Evolutionary conservation across 2,888 invertebrate genomes (phyloP), one percentile per base, ranked within the genome.

Genomic region (Mimumesa dahlbomi): DNA sequence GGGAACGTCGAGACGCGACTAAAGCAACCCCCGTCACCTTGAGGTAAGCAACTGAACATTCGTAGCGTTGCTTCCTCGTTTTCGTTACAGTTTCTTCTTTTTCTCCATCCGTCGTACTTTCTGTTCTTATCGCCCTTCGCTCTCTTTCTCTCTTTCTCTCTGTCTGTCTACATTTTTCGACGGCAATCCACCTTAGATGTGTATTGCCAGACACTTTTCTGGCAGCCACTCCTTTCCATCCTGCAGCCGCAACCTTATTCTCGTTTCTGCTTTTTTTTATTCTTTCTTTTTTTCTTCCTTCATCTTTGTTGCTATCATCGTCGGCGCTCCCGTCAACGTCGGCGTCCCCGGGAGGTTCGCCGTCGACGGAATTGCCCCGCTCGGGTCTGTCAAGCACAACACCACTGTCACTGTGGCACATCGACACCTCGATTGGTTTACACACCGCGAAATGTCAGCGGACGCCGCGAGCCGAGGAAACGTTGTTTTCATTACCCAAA

Each of bases 11-110:
- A 46, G 73, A 73, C 79, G 78, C 77, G 77, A 81, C 72, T 73
- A 65, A 73, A 79, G 73, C 81, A 83, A 78, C 75, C 79, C n/a
- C 74, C 73, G 75, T 84, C 82, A 83, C 83, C 79, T 81, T 73
- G 61, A 49, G 50, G 61, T 57, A 59, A 34, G 57, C 63, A 65
- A 75, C 68, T 73, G 75, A 68, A 65, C 75, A 68, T 45, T 75
- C 71, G 62, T 50, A 42, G 13, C 69, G 62, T 64, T 53, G 46
- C 74, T 63, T 67, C 54, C 54, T 62, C 34, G 42, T 64, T 21
- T 59, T 69, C 70, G 57, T 69, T 63, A 29, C 40, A 38, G 19
- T 59, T 36, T 53, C 54, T 48, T 36, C 36, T 65, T 58, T 52
- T 45, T 36, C 43, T 22, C 14, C 45, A 43, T 38, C 34, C 59